Evolutionary conservation across 1,140 invertebrate species (phyloP).

Genomic region (Subanguina moxae): DNA sequence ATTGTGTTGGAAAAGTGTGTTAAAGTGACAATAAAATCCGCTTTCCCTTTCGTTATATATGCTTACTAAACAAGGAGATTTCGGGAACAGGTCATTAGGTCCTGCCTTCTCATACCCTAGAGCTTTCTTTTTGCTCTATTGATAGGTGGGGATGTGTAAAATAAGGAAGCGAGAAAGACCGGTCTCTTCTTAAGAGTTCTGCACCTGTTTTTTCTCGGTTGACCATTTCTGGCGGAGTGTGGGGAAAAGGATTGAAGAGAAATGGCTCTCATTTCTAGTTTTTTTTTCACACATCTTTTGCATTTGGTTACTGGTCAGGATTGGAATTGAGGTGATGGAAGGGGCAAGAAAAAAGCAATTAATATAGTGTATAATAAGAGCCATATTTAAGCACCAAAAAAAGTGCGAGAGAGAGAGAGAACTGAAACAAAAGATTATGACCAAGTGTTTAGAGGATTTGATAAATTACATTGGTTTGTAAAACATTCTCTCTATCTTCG

Average conservation of each 20-base stretch:
- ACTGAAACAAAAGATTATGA: not conserved
- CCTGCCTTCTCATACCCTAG: not conserved
- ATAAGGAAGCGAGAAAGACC: slow-evolving; percentile 7
- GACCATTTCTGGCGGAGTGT: not conserved
- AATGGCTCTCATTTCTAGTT: not conserved
- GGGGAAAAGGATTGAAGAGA: not conserved
- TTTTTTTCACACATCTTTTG: slow-evolving; percentile 5
- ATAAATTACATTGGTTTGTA: too few relatives aligned
- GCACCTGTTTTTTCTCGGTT: not conserved
- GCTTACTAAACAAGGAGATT: not conserved
- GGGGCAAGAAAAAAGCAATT: not conserved
- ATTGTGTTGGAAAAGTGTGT: not conserved
- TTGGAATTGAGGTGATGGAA: not conserved
- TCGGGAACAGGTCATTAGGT: slow-evolving; percentile 2
- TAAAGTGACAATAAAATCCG: slow-evolving; percentile 4
- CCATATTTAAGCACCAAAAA: not conserved
- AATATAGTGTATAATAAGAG: not conserved
- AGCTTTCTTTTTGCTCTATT: too few relatives aligned
- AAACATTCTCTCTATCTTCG: too few relatives aligned
- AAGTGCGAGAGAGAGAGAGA: not conserved
- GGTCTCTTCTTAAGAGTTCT: not conserved
- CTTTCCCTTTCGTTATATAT: slow-evolving; percentile 6
- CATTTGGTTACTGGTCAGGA: not conserved
- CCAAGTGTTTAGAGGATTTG: not conserved
- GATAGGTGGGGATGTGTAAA: not conserved